phyloP scores from a whole-genome alignment of 2,113 vertebrate species.

The Spheniscus mendiculus region DNA sequence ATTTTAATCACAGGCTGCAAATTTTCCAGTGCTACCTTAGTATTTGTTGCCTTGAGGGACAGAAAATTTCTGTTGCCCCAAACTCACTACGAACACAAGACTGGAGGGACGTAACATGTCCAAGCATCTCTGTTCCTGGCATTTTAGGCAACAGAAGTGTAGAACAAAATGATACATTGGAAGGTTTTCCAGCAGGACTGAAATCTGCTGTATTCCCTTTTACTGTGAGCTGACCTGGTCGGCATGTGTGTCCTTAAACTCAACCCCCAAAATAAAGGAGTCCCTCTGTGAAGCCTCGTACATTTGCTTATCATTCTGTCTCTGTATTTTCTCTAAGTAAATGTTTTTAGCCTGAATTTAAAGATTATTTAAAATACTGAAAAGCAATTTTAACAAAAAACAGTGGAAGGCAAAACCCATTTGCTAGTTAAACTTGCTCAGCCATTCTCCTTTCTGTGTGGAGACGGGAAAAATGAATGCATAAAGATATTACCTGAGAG shows the following conservation, averaged over 20 bases:
- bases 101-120: not conserved
- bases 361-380: not conserved
- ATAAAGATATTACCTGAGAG: not conserved
- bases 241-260: not conserved
- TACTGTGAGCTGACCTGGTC: not conserved
- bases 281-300: not conserved
- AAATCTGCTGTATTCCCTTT: not conserved
- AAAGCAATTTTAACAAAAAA: not conserved
- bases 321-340: not conserved
- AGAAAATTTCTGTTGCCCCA: not conserved
- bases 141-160: not conserved
- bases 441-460: not conserved
- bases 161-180: not conserved
- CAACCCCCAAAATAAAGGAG: not conserved
- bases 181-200: not conserved
- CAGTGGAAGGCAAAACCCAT: not conserved
- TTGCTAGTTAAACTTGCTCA: not conserved
- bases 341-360: not conserved
- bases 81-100: fast-evolving
- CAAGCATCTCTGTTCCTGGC: not conserved
- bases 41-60: not conserved
- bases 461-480: not conserved
- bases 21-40: not conserved
- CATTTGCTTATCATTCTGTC: not conserved
- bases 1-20: not conserved